Evolutionary conservation across 2,888 invertebrate genomes (phyloP).

Genomic region (Mimachlamys varia): DNA sequence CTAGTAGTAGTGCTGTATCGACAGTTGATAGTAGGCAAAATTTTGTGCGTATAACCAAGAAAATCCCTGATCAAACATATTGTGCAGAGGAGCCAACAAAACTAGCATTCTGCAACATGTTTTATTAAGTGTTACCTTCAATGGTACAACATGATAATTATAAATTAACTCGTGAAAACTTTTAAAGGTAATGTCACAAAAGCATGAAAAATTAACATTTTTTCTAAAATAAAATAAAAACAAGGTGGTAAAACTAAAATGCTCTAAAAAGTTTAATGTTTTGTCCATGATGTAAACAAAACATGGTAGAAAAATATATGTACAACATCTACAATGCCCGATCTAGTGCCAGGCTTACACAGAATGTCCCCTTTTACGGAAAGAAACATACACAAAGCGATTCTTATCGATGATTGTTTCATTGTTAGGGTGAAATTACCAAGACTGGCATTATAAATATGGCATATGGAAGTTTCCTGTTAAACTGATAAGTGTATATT

Average conservation of each 20-base stretch:
- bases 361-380: conserved; percentile 12
- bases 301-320: conserved; percentile 41
- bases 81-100: conserved; percentile 33
- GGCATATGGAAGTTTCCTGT: conserved; percentile 11
- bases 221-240: conserved; percentile 41
- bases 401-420: conserved; percentile 19
- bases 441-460: conserved; percentile 20
- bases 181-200: conserved; percentile 19
- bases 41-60: neutral
- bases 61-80: neutral
- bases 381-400: neutral
- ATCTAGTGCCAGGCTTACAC: conserved; percentile 6
- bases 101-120: conserved; percentile 33
- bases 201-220: conserved; percentile 37
- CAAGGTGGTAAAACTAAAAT: conserved; percentile 44
- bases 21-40: too few relatives aligned
- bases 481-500: conserved; percentile 36
- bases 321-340: conserved; percentile 36
- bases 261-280: conserved; percentile 40
- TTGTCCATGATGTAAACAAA: conserved; percentile 39
- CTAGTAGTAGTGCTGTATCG: too few relatives aligned
- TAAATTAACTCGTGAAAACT: conserved; percentile 30
- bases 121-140: conserved; percentile 22
- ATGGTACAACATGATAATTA: conserved; percentile 30
- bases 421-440: neutral